Evolutionary conservation across 2,113 vertebrate species (phyloP), one percentile per base, ranked within the genome.

Genomic region (Dipodomys ordii): DNA sequence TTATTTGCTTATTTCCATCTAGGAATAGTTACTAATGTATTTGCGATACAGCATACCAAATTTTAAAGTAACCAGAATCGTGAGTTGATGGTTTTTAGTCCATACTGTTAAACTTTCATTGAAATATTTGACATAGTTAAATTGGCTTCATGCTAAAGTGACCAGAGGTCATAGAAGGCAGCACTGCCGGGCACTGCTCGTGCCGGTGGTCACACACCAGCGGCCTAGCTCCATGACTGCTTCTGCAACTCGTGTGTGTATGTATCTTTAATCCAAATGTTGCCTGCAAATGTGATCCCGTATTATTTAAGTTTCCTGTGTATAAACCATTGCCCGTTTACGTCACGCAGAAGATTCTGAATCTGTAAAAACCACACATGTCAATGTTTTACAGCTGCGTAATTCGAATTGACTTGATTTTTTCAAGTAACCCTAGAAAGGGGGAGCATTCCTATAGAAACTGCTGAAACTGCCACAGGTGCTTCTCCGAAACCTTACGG

Each of bases 321-420:
- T 97, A 98, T 98, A 98, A 98, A 98, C 98, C 98, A 97, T 98
- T 98, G 98, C 98, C 98, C 98, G 96, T 97, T 98, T 98, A 98
- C 98, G 98, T 98, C 98, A 97, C 98, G 97, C 97, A 98, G 98
- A 98, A 98, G 98, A 98, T 98, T 99, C 98, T 98, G 98, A 98
- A 99, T 98, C 98, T 99, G 97, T 99, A 98, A 99, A 98, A 98
- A 98, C 98, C 99, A 98, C 99, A 99, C 99, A 94, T 99, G 99
- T 99, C 99, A 99, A 99, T 99, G 99, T 99, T 99, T 99, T 99
- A 98, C 99, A 99, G 99, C 99, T 99, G 99, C 99, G 99, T 99
- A 99, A 99, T 99, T 99, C 99, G 99, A 99, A 99, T 99, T 99
- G 99, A 99, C 99, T 99, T 99, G 99, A 99, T 99, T 99, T 99